A percentile compares a stretch with the other conserved stretches of the same genome.
Conservation (phyloP, 2,888 invertebrate species). For the Diaperis boleti region DNA sequence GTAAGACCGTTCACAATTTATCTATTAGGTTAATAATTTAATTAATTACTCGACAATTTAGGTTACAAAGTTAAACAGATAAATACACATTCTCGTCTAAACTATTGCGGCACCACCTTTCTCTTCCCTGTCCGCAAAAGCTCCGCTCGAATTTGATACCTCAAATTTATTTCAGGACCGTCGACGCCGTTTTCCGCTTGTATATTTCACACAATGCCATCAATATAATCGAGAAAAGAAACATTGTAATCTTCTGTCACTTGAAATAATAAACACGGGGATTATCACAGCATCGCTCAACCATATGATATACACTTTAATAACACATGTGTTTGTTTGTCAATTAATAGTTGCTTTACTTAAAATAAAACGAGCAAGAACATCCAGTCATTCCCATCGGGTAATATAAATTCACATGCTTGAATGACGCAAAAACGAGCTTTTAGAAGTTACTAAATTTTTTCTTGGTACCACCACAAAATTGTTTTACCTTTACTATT, state of each 20-base stretch:
- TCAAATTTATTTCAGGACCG: constrained; percentile 3
- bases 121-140: no score
- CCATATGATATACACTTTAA: constrained; percentile 44
- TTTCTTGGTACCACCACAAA: no score
- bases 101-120: background rate
- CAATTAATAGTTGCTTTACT: constrained; percentile 45
- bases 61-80: no score
- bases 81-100: no score
- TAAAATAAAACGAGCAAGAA: constrained; percentile 26
- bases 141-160: no score
- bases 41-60: no score
- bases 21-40: no score
- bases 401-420: background rate
- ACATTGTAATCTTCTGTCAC: constrained; percentile 47
- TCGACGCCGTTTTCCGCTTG: background rate
- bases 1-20: no score
- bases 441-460: no score
- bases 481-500: no score
- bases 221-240: constrained; percentile 38
- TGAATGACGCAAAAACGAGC: constrained; percentile 13
- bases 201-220: constrained; percentile 23
- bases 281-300: constrained; percentile 30
- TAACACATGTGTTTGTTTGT: constrained; percentile 53
- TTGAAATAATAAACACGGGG: constrained; percentile 45
- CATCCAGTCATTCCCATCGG: constrained; percentile 4